Evolutionary conservation across 2,113 vertebrate genomes (phyloP).

Genomic region (Pedetes capensis): DNA sequence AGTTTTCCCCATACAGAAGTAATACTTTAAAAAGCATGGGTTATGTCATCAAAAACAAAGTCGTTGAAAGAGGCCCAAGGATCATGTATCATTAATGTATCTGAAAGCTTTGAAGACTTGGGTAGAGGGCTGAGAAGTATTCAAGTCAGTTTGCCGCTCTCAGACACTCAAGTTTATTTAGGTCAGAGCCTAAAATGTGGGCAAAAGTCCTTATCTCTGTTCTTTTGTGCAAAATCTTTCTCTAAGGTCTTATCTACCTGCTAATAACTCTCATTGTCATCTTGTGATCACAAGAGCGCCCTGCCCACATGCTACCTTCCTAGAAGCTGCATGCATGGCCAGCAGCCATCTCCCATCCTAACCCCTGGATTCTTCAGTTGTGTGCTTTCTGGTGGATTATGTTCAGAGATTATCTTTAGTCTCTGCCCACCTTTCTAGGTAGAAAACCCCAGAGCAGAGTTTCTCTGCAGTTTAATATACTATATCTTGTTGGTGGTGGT

Average conservation of each 20-base stretch:
- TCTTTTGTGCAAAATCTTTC: neutral
- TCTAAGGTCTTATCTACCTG: neutral
- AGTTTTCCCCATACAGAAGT: neutral
- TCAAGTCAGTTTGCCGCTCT: neutral
- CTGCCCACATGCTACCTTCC: neutral
- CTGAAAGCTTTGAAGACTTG: neutral
- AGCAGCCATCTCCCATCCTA: neutral
- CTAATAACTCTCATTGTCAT: neutral
- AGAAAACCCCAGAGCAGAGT: neutral
- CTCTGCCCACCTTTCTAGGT: neutral
- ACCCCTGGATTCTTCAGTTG: neutral
- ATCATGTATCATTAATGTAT: neutral
- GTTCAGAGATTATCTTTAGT: neutral
- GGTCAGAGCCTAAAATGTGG: neutral
- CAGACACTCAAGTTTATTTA: neutral
- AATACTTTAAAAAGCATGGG: neutral
- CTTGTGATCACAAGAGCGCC: neutral
- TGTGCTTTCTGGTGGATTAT: neutral
- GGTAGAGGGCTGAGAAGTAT: neutral
- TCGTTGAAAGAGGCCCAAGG: neutral
- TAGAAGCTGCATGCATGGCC: accelerated
- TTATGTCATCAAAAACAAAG: constrained; percentile 1
- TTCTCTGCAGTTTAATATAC: neutral
- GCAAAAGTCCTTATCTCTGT: neutral
- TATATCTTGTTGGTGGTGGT: no score